Conservation (phyloP, 2,888 invertebrate genomes). For the Sericinus montela region DNA sequence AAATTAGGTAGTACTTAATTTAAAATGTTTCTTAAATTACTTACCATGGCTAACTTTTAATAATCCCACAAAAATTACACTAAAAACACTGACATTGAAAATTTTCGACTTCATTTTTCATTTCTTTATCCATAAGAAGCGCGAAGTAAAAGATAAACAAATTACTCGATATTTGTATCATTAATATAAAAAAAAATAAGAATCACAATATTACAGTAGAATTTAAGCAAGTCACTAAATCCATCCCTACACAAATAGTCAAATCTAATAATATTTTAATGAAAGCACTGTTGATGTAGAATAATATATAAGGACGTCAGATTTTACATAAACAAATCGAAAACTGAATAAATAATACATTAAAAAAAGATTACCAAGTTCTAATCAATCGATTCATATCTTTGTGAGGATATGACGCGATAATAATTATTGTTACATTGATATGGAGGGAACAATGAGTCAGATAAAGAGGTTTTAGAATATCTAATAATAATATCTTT, state of each 20-base stretch:
- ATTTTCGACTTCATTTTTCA: background rate
- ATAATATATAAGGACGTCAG: conserved; percentile 30
- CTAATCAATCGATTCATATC: conserved; percentile 58
- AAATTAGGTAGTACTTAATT: background rate
- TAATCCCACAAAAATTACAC: background rate
- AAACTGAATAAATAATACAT: conserved; percentile 39
- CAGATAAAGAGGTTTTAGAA: background rate
- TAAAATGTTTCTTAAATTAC: background rate
- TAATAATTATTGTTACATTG: conserved; percentile 37
- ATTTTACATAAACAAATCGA: conserved; percentile 34
- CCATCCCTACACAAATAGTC: too few relatives aligned
- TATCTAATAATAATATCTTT: background rate
- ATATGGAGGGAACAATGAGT: background rate
- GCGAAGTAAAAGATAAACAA: too few relatives aligned
- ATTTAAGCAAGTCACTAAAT: background rate
- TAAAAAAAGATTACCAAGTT: conserved; percentile 23
- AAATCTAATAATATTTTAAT: too few relatives aligned
- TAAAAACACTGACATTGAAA: background rate
- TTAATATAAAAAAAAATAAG: too few relatives aligned
- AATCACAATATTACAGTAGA: background rate
- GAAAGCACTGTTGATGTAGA: too few relatives aligned
- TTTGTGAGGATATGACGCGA: conserved; percentile 50
- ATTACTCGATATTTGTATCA: too few relatives aligned
- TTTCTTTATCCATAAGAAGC: background rate
- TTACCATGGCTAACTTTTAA: background rate